A percentile compares a stretch with the other conserved stretches of the same genome.
Evolutionary conservation across 2,888 invertebrate genomes (phyloP).

Genomic region (Petrophora chlorosata): DNA sequence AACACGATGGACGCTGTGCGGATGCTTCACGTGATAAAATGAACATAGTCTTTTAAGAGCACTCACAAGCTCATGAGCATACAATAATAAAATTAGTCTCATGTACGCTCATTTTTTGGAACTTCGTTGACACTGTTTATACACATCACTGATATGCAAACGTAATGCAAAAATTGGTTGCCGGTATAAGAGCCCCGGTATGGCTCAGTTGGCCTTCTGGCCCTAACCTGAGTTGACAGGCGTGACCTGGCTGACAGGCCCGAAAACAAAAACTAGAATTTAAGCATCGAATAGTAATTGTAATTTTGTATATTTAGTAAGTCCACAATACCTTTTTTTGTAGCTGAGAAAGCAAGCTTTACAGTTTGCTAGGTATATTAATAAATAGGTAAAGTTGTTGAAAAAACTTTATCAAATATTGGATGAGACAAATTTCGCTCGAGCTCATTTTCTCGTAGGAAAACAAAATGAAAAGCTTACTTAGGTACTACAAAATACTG

Average conservation of each 20-base stretch:
- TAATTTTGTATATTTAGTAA: neutral
- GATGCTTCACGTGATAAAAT: neutral
- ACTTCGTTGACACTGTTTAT: too few relatives aligned
- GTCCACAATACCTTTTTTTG: neutral
- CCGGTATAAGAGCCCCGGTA: too few relatives aligned
- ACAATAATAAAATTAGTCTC: neutral
- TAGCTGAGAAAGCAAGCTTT: neutral
- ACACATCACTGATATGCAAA: too few relatives aligned
- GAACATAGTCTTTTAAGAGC: neutral
- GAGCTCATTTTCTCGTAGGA: conserved; percentile 13
- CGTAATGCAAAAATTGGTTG: too few relatives aligned
- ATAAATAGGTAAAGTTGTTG: neutral
- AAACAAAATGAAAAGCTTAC: conserved; percentile 19
- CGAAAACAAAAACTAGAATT: too few relatives aligned
- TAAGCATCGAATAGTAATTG: too few relatives aligned
- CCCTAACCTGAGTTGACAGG: too few relatives aligned
- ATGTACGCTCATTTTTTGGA: too few relatives aligned
- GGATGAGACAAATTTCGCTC: conserved; percentile 10
- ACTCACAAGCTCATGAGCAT: neutral
- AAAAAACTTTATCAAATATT: conserved; percentile 8
- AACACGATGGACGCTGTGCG: neutral
- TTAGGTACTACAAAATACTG: too few relatives aligned
- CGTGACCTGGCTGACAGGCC: too few relatives aligned
- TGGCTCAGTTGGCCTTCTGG: too few relatives aligned
- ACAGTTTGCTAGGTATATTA: neutral